Evolutionary conservation across 2,888 invertebrate genomes (phyloP).

Genomic region (Cephalotes varians): DNA sequence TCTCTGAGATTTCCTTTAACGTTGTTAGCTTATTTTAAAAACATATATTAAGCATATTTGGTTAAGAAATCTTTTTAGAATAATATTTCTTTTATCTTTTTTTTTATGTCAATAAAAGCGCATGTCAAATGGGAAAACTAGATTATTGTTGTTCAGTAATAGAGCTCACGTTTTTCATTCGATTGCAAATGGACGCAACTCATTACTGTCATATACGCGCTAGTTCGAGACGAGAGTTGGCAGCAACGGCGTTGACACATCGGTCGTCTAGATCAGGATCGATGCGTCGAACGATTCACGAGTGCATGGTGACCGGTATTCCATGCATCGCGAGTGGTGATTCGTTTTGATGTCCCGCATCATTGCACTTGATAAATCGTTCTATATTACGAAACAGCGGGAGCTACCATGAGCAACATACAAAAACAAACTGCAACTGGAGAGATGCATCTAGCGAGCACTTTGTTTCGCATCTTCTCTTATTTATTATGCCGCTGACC

Average conservation of each 20-base stretch:
- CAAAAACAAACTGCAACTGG: constrained; percentile 30
- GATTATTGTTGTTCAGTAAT: background rate
- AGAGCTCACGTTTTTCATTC: constrained; percentile 15
- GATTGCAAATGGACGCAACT: constrained; percentile 3
- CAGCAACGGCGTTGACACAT: constrained; percentile 31
- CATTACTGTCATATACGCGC: constrained; percentile 16
- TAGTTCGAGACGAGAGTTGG: constrained; percentile 6
- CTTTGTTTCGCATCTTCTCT: constrained; percentile 23
- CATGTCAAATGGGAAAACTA: background rate
- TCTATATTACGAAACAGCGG: constrained; percentile 66
- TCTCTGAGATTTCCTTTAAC: background rate
- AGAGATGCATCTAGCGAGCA: constrained; percentile 19
- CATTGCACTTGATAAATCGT: constrained; percentile 69
- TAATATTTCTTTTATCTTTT: background rate
- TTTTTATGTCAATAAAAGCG: background rate
- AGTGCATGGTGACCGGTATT: constrained; percentile 37
- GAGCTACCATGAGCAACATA: constrained; percentile 40
- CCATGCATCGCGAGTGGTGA: constrained; percentile 54
- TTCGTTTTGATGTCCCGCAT: constrained; percentile 64
- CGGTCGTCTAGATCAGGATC: constrained; percentile 52
- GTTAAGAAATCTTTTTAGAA: background rate
- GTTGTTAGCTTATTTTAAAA: background rate
- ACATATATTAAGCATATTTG: background rate
- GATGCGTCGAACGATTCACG: constrained; percentile 38
- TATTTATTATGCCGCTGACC: constrained; percentile 24